A percentile compares a stretch with the other conserved stretches of the same genome.
Conservation (phyloP, 2,113 vertebrate genomes). For the Phaethornis superciliosus region DNA sequence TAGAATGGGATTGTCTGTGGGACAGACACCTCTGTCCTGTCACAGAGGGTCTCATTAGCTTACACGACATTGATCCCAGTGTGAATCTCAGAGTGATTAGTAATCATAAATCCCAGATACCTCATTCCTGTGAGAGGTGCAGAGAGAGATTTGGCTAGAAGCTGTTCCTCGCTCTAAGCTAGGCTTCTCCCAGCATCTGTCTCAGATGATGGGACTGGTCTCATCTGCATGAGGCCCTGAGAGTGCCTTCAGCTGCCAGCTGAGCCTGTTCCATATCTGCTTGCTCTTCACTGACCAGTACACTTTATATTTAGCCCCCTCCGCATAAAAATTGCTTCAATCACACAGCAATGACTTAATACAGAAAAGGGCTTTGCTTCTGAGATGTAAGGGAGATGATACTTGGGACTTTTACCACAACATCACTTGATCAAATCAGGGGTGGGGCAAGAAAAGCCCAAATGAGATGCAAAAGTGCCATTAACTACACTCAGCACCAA, state of each 20-base stretch:
- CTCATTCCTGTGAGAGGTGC: not conserved
- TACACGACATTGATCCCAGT: rapidly evolving
- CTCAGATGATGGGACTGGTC: not conserved
- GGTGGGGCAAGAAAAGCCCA: not conserved
- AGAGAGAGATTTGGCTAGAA: not conserved
- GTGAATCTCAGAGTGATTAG: not conserved
- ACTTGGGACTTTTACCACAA: not conserved
- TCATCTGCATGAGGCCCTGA: not conserved
- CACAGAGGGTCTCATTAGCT: not conserved
- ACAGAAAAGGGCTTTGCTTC: not conserved
- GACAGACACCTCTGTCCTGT: not conserved
- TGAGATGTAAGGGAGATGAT: not conserved
- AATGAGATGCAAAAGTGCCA: not conserved
- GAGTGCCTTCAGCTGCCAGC: not conserved
- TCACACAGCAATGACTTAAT: not conserved
- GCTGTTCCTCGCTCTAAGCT: not conserved
- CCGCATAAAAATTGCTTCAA: not conserved
- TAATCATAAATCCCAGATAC: not conserved
- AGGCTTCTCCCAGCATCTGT: not conserved
- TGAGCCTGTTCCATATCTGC: not conserved
- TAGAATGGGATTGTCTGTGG: not conserved
- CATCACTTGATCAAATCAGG: not conserved
- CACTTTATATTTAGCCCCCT: not conserved
- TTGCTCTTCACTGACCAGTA: not conserved
- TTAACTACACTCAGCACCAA: not conserved